These are phyloP conservation scores for Exocentrus adspersus DNA, from an alignment of 2,888 invertebrate species.

Conservation along the genomic window DNA sequence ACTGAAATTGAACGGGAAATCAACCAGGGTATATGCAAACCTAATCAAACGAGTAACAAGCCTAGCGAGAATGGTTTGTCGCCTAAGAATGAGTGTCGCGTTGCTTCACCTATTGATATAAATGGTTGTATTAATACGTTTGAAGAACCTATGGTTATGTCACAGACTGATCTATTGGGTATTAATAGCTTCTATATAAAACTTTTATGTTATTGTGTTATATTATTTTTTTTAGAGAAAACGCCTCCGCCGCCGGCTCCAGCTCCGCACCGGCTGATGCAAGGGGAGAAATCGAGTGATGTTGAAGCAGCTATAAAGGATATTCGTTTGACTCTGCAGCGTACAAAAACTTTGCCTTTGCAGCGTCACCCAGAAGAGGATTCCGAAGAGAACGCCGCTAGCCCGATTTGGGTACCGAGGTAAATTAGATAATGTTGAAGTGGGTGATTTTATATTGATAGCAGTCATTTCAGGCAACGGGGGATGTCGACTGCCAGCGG, in stretches of 20 bases:
- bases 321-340: conserved; percentile 81
- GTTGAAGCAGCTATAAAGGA: conserved; percentile 81
- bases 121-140: conserved; percentile 59
- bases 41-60: conserved; percentile 50
- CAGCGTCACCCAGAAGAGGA: conserved; percentile 63
- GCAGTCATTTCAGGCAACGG: conserved; percentile 66
- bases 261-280: conserved; percentile 73
- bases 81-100: conserved; percentile 52
- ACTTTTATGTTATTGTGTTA: conserved; percentile 8
- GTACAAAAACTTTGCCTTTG: conserved; percentile 73
- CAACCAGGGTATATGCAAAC: conserved; percentile 68
- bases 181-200: conserved; percentile 20
- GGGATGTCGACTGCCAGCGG: conserved; percentile 66
- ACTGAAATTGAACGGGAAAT: conserved; percentile 78
- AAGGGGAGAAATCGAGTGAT: conserved; percentile 57
- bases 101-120: conserved; percentile 57
- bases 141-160: conserved; percentile 57
- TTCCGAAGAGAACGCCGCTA: conserved; percentile 65
- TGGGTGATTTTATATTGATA: conserved; percentile 42
- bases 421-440: conserved; percentile 50
- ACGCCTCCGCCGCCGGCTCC: conserved; percentile 82
- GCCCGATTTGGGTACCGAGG: conserved; percentile 79
- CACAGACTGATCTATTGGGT: conserved; percentile 60
- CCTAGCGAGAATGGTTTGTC: conserved; percentile 59
- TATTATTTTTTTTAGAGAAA: conserved; percentile 58